phyloP scores from a whole-genome alignment of 2,888 invertebrate species.

The Tenthredo livida region DNA sequence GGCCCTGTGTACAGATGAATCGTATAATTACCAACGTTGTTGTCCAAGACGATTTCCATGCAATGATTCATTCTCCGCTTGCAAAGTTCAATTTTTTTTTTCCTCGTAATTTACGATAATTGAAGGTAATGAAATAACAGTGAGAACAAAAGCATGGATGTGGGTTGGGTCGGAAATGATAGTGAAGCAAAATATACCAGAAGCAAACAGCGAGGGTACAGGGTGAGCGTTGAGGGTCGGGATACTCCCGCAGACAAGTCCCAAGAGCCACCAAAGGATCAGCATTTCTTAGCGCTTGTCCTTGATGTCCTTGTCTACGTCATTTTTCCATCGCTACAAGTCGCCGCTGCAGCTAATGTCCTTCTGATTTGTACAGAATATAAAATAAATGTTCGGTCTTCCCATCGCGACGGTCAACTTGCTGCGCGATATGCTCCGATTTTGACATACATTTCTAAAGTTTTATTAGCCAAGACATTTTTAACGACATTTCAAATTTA shows the following conservation, averaged over 20 bases:
- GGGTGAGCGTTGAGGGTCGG: conserved; percentile 71
- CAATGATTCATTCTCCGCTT: not conserved
- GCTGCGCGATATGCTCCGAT: conserved; percentile 28
- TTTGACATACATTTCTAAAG: conserved; percentile 17
- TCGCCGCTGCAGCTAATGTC: conserved; percentile 10
- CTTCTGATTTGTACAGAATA: conserved; percentile 31
- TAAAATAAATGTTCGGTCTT: conserved; percentile 25
- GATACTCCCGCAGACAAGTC: conserved; percentile 72
- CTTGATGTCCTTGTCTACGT: conserved; percentile 53
- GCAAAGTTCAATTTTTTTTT: not conserved
- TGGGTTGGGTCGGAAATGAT: conserved; percentile 36
- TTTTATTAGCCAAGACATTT: not conserved
- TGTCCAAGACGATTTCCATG: not conserved
- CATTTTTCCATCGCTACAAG: conserved; percentile 36
- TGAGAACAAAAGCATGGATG: not conserved
- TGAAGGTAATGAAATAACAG: not conserved
- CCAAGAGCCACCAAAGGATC: conserved; percentile 70
- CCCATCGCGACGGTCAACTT: conserved; percentile 32
- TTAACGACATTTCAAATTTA: not conserved
- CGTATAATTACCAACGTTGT: not conserved
- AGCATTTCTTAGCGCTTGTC: conserved; percentile 67
- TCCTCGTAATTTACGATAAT: not conserved
- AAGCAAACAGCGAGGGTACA: conserved; percentile 62
- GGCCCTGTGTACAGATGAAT: conserved; percentile 22
- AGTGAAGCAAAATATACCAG: conserved; percentile 58